phyloP scores from a whole-genome alignment of 2,888 invertebrate genomes.

The Terebella lapidaria region DNA sequence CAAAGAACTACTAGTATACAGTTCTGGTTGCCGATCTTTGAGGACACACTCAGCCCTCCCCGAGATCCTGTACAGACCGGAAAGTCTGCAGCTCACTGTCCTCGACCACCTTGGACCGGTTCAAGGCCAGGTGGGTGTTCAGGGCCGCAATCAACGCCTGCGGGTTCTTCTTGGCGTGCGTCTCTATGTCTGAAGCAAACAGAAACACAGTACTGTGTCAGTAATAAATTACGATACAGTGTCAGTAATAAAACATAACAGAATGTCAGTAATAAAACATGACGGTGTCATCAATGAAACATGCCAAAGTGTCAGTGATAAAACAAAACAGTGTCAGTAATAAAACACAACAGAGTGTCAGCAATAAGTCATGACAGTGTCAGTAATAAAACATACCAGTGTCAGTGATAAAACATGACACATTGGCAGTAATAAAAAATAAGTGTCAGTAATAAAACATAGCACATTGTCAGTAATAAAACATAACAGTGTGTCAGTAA shows the following conservation, averaged over 20 bases:
- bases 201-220: too few relatives aligned
- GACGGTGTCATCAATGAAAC: background rate
- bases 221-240: background rate
- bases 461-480: background rate
- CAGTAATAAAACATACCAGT: too few relatives aligned
- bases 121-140: background rate
- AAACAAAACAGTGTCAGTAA: too few relatives aligned
- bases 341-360: background rate
- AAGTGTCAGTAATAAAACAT: too few relatives aligned
- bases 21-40: too few relatives aligned
- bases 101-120: background rate
- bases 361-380: background rate
- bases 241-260: background rate
- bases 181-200: conserved; percentile 1
- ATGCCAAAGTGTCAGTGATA: background rate
- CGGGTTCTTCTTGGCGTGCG: background rate
- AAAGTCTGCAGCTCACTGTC: too few relatives aligned
- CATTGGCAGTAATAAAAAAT: too few relatives aligned
- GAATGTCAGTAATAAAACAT: too few relatives aligned
- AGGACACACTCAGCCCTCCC: too few relatives aligned
- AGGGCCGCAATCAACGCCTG: background rate
- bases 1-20: too few relatives aligned
- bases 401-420: too few relatives aligned
- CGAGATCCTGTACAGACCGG: too few relatives aligned
- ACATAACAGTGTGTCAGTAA: background rate